Evolutionary conservation across 2,113 vertebrate species (phyloP), one percentile per base, ranked within the genome.

Genomic region (rat (Rattus norvegicus)): DNA sequence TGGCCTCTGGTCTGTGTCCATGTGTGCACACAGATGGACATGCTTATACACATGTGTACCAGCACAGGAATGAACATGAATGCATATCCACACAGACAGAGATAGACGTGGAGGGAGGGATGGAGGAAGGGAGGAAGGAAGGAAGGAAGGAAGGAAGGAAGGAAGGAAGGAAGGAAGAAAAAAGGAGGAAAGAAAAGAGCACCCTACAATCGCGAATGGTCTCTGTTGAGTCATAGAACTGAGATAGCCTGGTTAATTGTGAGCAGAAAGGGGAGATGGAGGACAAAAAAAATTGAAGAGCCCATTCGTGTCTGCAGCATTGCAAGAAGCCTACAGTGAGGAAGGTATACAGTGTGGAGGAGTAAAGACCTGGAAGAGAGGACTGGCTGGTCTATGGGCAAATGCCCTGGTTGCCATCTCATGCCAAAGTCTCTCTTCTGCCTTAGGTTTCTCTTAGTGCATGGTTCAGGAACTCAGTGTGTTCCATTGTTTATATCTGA

Each of bases 381-480:
- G 28, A 7, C 22, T 2, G 5, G 4, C 7, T 90, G 54, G 36
- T 36, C 61, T 7, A 4, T 11, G 19, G 28, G 43, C 19, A 28
- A 10, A 81, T 4, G 28, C 2, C 19, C 26, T 13, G 10, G 13
- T 5, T 9, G 12, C 17, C 33, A 67, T 43, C 26, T n/a, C 14
- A 47, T 88, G 43, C 22, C 2, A 14, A 24, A 22, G 33, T 67
- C n/a, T 5, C 26, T 17, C 36, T 17, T 79, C 36, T 47, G 5
- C 59, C 9, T 43, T n/a, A 39, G 59, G 49, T 11, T 1, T 36
- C 67, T 67, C 19, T 54, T 69, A 8, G 24, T 56, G 52, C 5
- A 16, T 9, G 1, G 0, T 7, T 36, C 22, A 52, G n/a, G 13
- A 76, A 2, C 52, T 11, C n/a, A 24, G 17, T 26, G 4, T 16